Evolutionary conservation across 2,797 vertebrate species (phyloP).

Genomic region (Platalea minor): DNA sequence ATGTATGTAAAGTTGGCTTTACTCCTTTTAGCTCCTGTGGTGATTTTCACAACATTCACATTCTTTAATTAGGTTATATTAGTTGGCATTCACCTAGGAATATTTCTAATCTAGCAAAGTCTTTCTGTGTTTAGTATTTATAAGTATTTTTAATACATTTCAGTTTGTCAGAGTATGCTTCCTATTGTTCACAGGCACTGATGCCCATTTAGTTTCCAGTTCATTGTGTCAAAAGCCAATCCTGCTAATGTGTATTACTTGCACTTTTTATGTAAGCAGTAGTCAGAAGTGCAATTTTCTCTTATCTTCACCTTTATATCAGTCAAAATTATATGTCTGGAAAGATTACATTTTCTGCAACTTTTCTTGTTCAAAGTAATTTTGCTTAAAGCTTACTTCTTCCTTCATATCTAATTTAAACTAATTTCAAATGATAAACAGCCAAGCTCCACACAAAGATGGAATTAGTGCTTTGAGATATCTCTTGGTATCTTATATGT

Average conservation of each 20-base stretch:
- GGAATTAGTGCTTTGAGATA: neutral
- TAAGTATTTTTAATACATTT: neutral
- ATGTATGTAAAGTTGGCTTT: neutral
- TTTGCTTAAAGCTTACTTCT: neutral
- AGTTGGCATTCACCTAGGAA: neutral
- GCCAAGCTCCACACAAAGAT: neutral
- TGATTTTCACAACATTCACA: neutral
- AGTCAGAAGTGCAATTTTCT: neutral
- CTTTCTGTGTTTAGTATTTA: neutral
- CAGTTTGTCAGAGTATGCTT: neutral
- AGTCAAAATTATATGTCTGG: neutral
- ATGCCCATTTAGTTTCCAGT: neutral
- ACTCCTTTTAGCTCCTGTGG: neutral
- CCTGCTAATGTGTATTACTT: neutral
- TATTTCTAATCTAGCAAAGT: neutral
- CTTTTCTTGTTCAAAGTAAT: neutral
- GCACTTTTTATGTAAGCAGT: neutral
- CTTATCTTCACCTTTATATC: neutral
- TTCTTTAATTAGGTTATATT: neutral
- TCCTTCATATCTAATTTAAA: neutral
- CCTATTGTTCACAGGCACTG: neutral
- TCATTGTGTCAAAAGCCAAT: neutral
- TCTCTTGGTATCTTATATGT: neutral
- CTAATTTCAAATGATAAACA: conserved; percentile 12
- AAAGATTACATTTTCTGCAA: neutral